phyloP scores from a whole-genome alignment of 1,140 invertebrate genomes.

The Elymnias hypermnestra region DNA sequence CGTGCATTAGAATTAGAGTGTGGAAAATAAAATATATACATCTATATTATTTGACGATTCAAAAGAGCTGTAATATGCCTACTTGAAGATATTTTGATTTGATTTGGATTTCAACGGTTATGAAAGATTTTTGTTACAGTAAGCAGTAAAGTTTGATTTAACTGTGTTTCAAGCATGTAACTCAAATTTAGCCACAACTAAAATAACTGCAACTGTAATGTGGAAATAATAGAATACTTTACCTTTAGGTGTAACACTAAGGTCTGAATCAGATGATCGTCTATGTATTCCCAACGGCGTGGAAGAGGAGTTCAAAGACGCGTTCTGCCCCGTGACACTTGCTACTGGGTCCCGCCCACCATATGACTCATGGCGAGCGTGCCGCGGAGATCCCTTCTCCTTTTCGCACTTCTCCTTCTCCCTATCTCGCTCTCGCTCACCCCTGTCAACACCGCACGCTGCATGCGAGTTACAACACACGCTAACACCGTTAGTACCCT shows the following conservation, averaged over 20 bases:
- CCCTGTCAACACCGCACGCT: constrained; percentile 68
- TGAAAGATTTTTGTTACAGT: too few species aligned
- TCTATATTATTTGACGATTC: too few species aligned
- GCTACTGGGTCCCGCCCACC: constrained; percentile 43
- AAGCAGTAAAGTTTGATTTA: too few species aligned
- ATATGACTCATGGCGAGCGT: constrained; percentile 61
- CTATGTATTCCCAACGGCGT: constrained; percentile 80
- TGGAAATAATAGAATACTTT: too few species aligned
- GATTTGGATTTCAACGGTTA: too few species aligned
- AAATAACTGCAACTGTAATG: too few species aligned
- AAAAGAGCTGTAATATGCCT: too few species aligned
- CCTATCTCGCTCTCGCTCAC: constrained; percentile 50
- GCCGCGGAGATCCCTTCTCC: constrained; percentile 58
- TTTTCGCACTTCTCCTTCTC: constrained; percentile 49
- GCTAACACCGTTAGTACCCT: constrained; percentile 60
- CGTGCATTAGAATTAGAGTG: too few species aligned
- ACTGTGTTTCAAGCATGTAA: too few species aligned
- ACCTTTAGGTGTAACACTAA: constrained; percentile 96
- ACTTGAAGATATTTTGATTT: too few species aligned
- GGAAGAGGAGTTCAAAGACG: constrained; percentile 73
- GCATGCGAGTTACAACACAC: constrained; percentile 75
- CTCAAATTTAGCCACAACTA: too few species aligned
- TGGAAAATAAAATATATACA: too few species aligned
- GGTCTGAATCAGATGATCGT: constrained; percentile 94
- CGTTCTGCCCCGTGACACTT: constrained; percentile 27